A percentile compares a stretch with the other conserved stretches of the same genome.
These are phyloP conservation scores for Propithecus coquereli DNA, from an alignment of 2,113 vertebrate genomes.

Conservation along the genomic window DNA sequence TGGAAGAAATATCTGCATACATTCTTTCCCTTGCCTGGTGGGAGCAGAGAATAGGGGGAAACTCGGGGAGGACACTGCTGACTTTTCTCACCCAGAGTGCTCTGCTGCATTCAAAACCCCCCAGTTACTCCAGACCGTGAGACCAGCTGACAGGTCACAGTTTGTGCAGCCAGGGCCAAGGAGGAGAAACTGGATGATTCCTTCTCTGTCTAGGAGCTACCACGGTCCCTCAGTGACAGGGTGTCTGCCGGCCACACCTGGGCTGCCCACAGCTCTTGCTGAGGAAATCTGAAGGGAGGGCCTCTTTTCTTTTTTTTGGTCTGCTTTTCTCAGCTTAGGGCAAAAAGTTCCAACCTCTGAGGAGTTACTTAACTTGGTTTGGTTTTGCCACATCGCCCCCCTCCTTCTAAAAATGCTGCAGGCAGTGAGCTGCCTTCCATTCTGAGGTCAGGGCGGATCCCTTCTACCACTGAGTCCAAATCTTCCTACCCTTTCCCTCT, in stretches of 20 bases:
- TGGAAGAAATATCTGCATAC: neutral
- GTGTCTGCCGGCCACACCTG: neutral
- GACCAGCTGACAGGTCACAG: neutral
- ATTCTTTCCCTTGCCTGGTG: neutral
- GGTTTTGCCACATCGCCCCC: neutral
- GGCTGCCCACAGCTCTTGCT: neutral
- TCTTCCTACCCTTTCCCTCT: neutral
- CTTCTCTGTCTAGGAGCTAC: neutral
- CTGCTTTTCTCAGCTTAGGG: neutral
- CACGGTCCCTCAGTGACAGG: neutral
- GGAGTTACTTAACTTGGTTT: neutral
- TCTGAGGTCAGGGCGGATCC: neutral
- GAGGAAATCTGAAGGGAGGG: neutral
- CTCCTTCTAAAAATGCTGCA: conserved; percentile 45
- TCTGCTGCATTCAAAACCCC: neutral
- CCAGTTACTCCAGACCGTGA: neutral
- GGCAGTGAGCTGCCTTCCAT: neutral
- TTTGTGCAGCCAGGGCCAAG: neutral
- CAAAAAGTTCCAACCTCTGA: neutral
- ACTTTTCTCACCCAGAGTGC: neutral
- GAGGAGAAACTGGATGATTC: neutral
- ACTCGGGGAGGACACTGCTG: neutral
- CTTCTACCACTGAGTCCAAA: neutral
- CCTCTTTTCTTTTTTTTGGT: neutral
- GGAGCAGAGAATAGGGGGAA: neutral